These are phyloP conservation scores for Drosophila trichaetosa DNA, from an alignment of 2,888 invertebrate genomes.

Conservation along the genomic window DNA sequence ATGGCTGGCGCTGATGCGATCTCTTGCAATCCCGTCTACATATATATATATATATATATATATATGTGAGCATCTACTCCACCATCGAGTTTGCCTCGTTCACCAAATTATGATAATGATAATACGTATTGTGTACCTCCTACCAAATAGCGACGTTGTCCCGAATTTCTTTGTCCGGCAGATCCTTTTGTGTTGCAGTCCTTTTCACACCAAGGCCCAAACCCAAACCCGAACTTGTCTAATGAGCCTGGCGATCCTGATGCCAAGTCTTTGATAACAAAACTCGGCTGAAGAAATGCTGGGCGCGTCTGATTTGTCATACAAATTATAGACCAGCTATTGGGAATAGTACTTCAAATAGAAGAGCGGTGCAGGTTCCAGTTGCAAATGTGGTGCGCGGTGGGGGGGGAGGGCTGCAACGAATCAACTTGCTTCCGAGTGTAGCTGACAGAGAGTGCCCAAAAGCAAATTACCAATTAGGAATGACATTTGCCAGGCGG, in stretches of 20 bases:
- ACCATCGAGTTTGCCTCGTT: constrained; percentile 19
- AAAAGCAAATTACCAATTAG: constrained; percentile 5
- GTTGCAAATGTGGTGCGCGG: constrained; percentile 26
- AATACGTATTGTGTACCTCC: constrained; percentile 45
- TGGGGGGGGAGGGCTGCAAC: constrained; percentile 12
- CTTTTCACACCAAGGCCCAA: constrained; percentile 55
- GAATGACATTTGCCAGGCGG: constrained; percentile 43
- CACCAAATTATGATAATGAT: constrained; percentile 69
- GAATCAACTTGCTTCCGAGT: constrained; percentile 15
- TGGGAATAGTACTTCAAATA: constrained; percentile 1
- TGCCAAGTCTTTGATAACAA: constrained; percentile 53
- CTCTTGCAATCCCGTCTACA: constrained; percentile 32
- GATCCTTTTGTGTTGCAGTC: constrained; percentile 52
- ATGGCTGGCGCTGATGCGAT: constrained; percentile 60
- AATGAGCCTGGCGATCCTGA: constrained; percentile 53
- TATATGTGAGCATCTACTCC: constrained; percentile 28
- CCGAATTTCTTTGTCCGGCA: constrained; percentile 25
- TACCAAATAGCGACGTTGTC: constrained; percentile 3
- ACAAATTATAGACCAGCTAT: constrained; percentile 44
- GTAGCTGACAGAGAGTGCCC: constrained; percentile 3
- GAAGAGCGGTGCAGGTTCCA: constrained; percentile 15
- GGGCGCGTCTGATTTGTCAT: constrained; percentile 63
- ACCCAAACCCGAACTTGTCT: constrained; percentile 25
- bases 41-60: constrained; percentile 1
- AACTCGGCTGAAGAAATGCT: constrained; percentile 17